Base-by-base conservation (phyloP, 92 coral and sea anemone species). In the Siderastrea radians region DNA sequence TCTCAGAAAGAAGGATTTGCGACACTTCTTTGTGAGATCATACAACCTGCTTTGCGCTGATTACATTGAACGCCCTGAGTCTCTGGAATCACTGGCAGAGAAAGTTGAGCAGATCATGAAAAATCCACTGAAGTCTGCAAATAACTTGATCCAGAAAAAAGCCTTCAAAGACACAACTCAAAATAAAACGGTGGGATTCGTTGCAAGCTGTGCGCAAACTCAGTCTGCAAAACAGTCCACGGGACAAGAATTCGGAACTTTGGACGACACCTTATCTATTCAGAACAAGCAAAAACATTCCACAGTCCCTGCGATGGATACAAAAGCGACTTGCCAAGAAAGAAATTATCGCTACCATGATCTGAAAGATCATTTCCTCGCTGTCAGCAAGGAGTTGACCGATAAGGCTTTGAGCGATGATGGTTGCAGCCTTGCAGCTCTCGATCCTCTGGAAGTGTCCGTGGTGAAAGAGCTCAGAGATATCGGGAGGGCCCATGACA, bases 61-160 rank as follows among this genome's bases (percentile, higher is more conserved):
- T 26, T 26, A 26, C 38, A 26, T 26, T 26, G 38, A 26, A 26
- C 38, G 38, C 38, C 38, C 38, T 26, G 81, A 92, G 13, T 66
- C 73, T 43, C 78, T 94, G 47, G 86, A 76, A 17, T 75, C 16
- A 48, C 68, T 92, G 75, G 94, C 85, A 12, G 74, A 63, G 7
- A 89, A 92, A 58, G 89, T 94, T 48, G 88, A 93, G 59, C 87
- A 82, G 69, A 87, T 94, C 51, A 74, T 68, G 77, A 79, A 72
- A 52, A 80, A 92, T 57, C 95, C 95, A 5, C 78, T 78, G 58
- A 62, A 66, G 53, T 92, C 84, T 55, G 75, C 91, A 58, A 72
- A 77, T 38, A 88, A 17, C 11, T 6, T 77, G 68, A 63, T 77
- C 19, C 68, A 77, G 69, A 49, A 77, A n/a, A 44, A 70, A 70